Conservation (phyloP, 2,797 vertebrate genomes). For the Falco biarmicus region DNA sequence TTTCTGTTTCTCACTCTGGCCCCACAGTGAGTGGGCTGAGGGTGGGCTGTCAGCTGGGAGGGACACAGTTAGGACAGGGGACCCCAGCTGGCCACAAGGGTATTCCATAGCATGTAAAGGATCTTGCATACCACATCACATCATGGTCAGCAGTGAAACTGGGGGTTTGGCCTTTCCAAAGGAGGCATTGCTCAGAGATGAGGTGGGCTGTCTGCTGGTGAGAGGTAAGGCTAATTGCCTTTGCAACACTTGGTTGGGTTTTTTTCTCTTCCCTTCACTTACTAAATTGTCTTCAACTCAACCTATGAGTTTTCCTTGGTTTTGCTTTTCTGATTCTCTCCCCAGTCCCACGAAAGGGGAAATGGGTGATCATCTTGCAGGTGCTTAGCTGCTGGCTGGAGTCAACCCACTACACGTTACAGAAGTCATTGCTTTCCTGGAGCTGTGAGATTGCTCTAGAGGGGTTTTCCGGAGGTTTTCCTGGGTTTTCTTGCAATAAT, state of each 20-base stretch:
- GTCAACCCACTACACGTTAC: neutral
- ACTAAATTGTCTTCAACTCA: neutral
- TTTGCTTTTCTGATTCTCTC: neutral
- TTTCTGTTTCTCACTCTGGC: neutral
- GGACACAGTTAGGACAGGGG: neutral
- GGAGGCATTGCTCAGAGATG: neutral
- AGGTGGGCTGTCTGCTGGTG: neutral
- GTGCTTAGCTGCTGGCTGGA: neutral
- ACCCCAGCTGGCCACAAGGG: neutral
- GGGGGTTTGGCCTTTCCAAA: neutral
- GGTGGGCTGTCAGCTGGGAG: fast-evolving
- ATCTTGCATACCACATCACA: neutral
- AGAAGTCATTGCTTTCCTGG: neutral
- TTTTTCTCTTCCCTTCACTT: neutral
- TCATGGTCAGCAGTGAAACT: neutral
- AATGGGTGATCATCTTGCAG: neutral
- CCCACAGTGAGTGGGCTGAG: fast-evolving
- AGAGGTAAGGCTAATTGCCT: neutral
- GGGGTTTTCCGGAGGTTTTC: neutral
- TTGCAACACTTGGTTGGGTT: neutral
- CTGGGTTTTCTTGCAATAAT: neutral
- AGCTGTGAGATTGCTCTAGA: neutral
- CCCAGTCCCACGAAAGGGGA: neutral
- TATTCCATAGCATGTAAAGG: neutral
- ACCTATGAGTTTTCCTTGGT: neutral